Percentiles rank a stretch among this genome's conserved stretches.
phyloP scores from a whole-genome alignment of 2,113 vertebrate species.

The Meriones unguiculatus region DNA sequence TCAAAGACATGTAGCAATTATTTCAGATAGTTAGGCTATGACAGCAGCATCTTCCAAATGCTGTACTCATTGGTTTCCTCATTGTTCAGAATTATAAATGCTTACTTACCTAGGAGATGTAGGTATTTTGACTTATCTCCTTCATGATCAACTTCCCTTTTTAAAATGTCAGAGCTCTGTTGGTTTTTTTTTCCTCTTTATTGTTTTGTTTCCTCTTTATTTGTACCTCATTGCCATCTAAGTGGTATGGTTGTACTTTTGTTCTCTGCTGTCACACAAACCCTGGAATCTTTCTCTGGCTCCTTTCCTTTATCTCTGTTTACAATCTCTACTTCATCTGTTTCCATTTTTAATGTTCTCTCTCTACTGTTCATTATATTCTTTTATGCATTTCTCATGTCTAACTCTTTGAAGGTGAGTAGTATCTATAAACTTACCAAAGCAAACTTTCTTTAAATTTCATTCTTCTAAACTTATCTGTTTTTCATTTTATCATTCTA shows the following conservation, averaged over 20 bases:
- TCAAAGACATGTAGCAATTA: neutral
- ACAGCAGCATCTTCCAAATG: neutral
- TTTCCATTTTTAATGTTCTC: neutral
- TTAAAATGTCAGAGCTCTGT: neutral
- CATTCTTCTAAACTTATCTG: neutral
- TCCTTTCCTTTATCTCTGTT: constrained; percentile 10
- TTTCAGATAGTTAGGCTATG: neutral
- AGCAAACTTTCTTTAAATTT: neutral
- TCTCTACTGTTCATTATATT: neutral
- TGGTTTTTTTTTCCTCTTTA: neutral
- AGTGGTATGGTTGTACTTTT: neutral
- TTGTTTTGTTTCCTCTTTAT: neutral
- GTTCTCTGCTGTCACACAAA: neutral
- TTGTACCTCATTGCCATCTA: neutral
- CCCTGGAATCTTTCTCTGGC: neutral
- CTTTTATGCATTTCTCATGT: neutral
- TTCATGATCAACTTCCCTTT: neutral
- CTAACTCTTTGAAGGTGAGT: neutral
- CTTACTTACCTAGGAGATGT: neutral
- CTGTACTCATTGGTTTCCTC: neutral
- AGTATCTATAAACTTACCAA: neutral
- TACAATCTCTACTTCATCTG: neutral
- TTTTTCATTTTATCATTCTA: constrained; percentile 23
- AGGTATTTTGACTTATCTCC: neutral
- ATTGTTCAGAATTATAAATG: neutral